Base-by-base conservation (phyloP, 1,140 invertebrate genomes). In the Drosophila bocqueti region DNA sequence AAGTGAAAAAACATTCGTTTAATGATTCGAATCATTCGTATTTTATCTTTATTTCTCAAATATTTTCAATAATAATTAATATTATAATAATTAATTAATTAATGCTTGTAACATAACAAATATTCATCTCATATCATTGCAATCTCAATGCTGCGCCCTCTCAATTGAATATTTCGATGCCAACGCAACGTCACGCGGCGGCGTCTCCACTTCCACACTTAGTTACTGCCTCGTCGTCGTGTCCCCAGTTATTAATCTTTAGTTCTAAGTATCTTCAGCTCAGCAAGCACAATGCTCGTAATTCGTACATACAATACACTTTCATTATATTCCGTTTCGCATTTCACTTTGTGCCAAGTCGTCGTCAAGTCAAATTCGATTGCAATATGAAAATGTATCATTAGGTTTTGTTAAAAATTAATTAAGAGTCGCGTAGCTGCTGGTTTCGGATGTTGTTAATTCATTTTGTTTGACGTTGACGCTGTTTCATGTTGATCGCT, bases 61-160 rank as follows among this genome's bases (percentile, higher is more conserved):
- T 90, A 90, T 90, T 90, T 90, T 90, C 86, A 90, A 90, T 90
- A 87, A 87, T 87, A 90, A 90, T 90, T 90, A 90, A 89, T 89
- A 85, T 90, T 90, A 90, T 90, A 90, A 90, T 90, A 90, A 90
- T 90, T 90, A 90, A 79, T 80, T 80, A 80, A 90, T 90, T 90
- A 90, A 90, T 90, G 85, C 85, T 90, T 90, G 85, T 90, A 90
- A 90, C 85, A 90, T 90, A 90, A 90, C 85, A 90, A 90, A 90
- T 91, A 81, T 91, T 91, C 67, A 69, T 91, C 75, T 90, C 76
- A 75, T 85, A 79, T 79, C 64, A 75, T 81, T 83, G 61, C 76
- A 81, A 73, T 74, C 64, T 66, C 75, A 76, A 81, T 65, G 79
- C 81, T 86, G 71, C 81, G 63, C 67, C 21, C 34, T 40, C 54